phyloP scores from a whole-genome alignment of 2,797 vertebrate species.

The Astyanax mexicanus region DNA sequence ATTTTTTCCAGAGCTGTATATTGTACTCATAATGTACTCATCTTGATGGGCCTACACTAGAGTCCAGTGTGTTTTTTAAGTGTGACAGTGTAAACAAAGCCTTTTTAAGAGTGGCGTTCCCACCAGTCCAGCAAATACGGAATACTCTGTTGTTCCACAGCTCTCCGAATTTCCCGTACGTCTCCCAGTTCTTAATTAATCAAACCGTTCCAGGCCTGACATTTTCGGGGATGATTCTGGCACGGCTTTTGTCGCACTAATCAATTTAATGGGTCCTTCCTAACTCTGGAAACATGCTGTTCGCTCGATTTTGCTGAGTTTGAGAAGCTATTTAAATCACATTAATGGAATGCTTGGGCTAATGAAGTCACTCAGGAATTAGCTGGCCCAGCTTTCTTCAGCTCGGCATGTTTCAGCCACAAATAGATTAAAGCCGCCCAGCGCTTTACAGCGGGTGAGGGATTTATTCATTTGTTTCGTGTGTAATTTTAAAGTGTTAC shows the following conservation, averaged over 20 bases:
- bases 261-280: slow-evolving; percentile 51
- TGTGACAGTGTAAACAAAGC: background rate
- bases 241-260: slow-evolving; percentile 44
- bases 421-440: slow-evolving; percentile 10
- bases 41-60: too few relatives aligned
- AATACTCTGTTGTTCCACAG: background rate
- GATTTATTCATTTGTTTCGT: slow-evolving; percentile 15
- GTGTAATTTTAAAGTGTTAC: slow-evolving; percentile 8
- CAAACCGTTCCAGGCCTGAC: slow-evolving; percentile 44
- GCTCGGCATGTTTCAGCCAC: slow-evolving; percentile 25
- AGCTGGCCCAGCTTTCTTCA: slow-evolving; percentile 33
- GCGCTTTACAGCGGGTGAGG: background rate
- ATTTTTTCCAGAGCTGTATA: too few relatives aligned
- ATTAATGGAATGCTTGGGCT: slow-evolving; percentile 53
- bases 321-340: slow-evolving; percentile 56
- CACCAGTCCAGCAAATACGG: background rate
- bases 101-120: background rate
- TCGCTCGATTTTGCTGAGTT: slow-evolving; percentile 50
- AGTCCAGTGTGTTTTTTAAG: too few relatives aligned
- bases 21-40: too few relatives aligned
- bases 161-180: background rate
- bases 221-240: slow-evolving; percentile 44
- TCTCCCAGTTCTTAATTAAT: slow-evolving; percentile 42
- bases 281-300: slow-evolving; percentile 44
- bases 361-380: slow-evolving; percentile 46